Evolutionary conservation across 2,113 vertebrate species (phyloP), one percentile per base, ranked within the genome.

Genomic region (Pardalotus punctatus): DNA sequence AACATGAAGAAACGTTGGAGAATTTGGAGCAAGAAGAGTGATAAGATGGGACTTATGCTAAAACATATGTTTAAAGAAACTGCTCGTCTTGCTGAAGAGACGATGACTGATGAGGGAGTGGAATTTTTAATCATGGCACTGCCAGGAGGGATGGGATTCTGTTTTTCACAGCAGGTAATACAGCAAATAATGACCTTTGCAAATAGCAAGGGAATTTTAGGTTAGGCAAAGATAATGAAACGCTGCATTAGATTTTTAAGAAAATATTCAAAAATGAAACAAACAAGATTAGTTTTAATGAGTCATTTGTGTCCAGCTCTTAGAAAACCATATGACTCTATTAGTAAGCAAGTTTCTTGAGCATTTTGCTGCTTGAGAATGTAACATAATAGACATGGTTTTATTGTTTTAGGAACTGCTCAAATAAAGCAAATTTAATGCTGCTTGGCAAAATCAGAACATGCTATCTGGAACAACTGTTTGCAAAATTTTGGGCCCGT

Each of bases 391-490:
- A 57, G 13, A 6, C 36, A 23, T 35, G 2, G 24, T 31, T 86
- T 92, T 82, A 40, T 51, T 92, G 19, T 60, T 88, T 79, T 35
- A 65, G 27, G 25, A 86, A 25, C 42, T 81, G 38, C 27, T 83
- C 23, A 51, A 47, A 12, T 73, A 23, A 84, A 77, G 16, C 45
- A 86, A 42, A 20, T 51, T 7, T 48, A 40, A 24, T 64, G 25
- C 27, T 58, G 11, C 54, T 29, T 93, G 31, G 28, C 4, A 5
- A 74, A 88, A 25, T 61, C 58, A 84, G 81, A 81, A 29, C 17
- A 12, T 0, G 3, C 9, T 38, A 71, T 42, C 29, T 0, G 0
- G 42, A 71, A 18, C 35, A 76, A 35, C 19, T 82, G 38, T 33
- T 81, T 17, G 43, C 58, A 93, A 35, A 79, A 40, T 70, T 47